phyloP scores from a whole-genome alignment of 2,113 vertebrate genomes.

The Marmota flaviventris region DNA sequence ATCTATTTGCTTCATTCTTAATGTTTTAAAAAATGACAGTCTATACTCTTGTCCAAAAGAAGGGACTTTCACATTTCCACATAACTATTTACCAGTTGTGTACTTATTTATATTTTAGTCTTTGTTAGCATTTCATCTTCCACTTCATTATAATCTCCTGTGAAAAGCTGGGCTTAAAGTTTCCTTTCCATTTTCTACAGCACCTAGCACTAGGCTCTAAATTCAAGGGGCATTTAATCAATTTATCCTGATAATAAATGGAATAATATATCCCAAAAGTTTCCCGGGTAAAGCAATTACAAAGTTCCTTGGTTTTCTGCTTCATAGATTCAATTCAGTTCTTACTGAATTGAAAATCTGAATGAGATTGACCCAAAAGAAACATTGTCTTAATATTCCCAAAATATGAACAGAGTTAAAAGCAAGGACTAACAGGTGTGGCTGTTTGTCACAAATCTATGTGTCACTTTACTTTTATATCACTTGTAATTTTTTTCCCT shows the following conservation, averaged over 20 bases:
- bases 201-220: constrained; percentile 7
- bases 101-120: not conserved
- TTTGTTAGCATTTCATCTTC: not conserved
- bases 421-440: constrained; percentile 36
- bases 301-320: constrained; percentile 69
- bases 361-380: constrained; percentile 68
- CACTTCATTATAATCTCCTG: not conserved
- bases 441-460: constrained; percentile 57
- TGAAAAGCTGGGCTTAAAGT: not conserved
- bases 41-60: not conserved
- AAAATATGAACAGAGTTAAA: constrained; percentile 56
- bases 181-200: constrained; percentile 33
- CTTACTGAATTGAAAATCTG: constrained; percentile 76
- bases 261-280: constrained; percentile 53
- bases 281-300: constrained; percentile 61
- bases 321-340: constrained; percentile 68
- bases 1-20: not conserved
- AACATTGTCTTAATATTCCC: constrained; percentile 32
- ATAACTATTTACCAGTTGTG: not conserved
- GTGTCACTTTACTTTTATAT: constrained; percentile 45
- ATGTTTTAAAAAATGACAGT: not conserved
- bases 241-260: constrained; percentile 49
- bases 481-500: not conserved
- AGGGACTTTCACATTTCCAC: not conserved
- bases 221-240: constrained; percentile 65